These are phyloP conservation scores for Microhierax caerulescens DNA, from an alignment of 2,797 vertebrate genomes.

Conservation along the genomic window DNA sequence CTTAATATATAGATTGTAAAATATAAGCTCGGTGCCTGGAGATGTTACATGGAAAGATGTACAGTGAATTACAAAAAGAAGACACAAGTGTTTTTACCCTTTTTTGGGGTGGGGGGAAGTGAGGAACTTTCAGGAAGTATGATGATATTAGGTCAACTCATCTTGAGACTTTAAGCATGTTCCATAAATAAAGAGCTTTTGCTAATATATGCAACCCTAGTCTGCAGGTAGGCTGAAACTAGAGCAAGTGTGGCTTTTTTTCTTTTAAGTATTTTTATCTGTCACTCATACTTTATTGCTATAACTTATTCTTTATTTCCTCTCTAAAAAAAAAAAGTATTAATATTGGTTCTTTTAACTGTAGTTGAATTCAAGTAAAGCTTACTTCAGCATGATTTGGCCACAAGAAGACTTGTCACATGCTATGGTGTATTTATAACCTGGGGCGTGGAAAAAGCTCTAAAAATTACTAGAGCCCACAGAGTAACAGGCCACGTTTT, in stretches of 20 bases:
- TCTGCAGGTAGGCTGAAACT: not conserved
- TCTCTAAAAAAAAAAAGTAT: no score
- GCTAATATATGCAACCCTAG: not conserved
- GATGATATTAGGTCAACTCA: not conserved
- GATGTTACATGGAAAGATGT: not conserved
- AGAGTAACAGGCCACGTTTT: not conserved
- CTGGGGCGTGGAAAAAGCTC: not conserved
- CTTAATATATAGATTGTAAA: not conserved
- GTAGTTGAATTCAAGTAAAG: not conserved
- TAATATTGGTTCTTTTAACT: not conserved
- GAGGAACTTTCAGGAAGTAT: not conserved
- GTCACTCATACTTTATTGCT: not conserved
- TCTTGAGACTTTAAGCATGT: not conserved
- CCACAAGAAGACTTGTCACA: not conserved
- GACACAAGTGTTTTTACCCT: not conserved
- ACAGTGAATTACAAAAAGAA: not conserved
- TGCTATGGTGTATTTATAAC: not conserved
- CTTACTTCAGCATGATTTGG: not conserved
- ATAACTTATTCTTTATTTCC: no score
- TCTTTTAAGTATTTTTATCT: not conserved
- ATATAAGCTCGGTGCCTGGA: not conserved
- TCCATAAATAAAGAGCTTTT: not conserved
- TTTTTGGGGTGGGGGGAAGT: not conserved
- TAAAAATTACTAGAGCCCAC: not conserved
- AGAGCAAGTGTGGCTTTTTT: not conserved